phyloP scores from a whole-genome alignment of 2,888 invertebrate genomes.

The Cerceris ruficornis region DNA sequence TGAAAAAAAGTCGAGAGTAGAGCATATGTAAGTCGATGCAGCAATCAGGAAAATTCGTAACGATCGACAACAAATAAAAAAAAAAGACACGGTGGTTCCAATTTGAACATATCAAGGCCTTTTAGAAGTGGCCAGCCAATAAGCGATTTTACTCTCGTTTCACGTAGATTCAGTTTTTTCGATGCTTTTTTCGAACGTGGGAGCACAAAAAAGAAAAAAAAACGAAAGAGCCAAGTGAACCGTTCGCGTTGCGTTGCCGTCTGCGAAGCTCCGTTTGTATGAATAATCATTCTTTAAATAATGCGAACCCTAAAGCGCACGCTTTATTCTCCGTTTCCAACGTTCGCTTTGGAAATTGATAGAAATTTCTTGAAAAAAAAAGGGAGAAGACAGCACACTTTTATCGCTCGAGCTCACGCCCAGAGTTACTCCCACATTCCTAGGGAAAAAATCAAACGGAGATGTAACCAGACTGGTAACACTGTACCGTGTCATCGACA shows the following conservation, averaged over 20 bases:
- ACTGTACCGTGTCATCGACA: slow-evolving; percentile 27
- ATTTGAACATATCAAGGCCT: slow-evolving; percentile 76
- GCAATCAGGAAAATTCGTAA: background rate
- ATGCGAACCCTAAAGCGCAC: no score
- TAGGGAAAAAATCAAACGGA: slow-evolving; percentile 1
- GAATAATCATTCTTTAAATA: no score
- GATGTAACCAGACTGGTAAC: slow-evolving; percentile 27
- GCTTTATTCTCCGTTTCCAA: no score
- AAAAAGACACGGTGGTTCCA: slow-evolving; percentile 67
- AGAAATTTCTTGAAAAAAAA: no score
- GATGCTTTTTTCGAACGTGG: slow-evolving; percentile 61
- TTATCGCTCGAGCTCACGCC: slow-evolving; percentile 17
- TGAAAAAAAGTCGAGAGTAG: background rate
- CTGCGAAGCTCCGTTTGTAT: background rate
- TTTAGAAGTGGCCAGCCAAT: slow-evolving; percentile 70
- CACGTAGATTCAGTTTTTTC: slow-evolving; percentile 71
- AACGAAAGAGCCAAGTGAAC: slow-evolving; percentile 23
- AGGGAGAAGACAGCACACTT: background rate
- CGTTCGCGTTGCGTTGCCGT: slow-evolving; percentile 52
- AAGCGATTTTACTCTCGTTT: slow-evolving; percentile 66
- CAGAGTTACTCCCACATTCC: background rate
- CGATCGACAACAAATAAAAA: slow-evolving; percentile 2
- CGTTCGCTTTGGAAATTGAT: no score
- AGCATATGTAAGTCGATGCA: slow-evolving; percentile 12
- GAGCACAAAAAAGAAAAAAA: slow-evolving; percentile 22